These are phyloP conservation scores for Choristoneura rosaceana DNA, from an alignment of 2,888 invertebrate genomes.

Conservation along the genomic window DNA sequence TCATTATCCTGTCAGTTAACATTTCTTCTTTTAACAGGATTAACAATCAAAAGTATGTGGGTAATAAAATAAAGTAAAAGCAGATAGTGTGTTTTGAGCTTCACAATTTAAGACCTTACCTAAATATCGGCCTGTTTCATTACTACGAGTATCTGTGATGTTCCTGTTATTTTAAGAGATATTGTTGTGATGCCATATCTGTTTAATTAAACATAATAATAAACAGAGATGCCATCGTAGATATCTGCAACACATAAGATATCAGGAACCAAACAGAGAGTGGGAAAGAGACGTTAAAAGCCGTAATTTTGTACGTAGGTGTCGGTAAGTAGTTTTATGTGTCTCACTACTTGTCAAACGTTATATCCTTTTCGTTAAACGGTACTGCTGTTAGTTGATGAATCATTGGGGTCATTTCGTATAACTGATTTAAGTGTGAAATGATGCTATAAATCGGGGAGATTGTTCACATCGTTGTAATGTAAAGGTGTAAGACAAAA, in stretches of 20 bases:
- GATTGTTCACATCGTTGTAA: not conserved
- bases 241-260: too few relatives aligned
- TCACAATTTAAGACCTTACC: too few relatives aligned
- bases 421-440: conserved; percentile 25
- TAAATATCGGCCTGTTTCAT: too few relatives aligned
- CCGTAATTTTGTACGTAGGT: conserved; percentile 2
- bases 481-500: not conserved
- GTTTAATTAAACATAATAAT: too few relatives aligned
- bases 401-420: conserved; percentile 28
- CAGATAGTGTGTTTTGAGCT: not conserved
- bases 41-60: conserved; percentile 13
- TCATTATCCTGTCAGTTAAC: conserved; percentile 38
- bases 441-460: conserved; percentile 13
- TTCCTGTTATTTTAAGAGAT: too few relatives aligned
- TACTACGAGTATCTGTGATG: too few relatives aligned
- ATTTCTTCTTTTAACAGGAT: conserved; percentile 23
- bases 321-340: conserved; percentile 14
- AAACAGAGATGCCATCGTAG: too few relatives aligned
- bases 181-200: too few relatives aligned
- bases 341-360: conserved; percentile 24
- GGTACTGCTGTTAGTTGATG: conserved; percentile 31
- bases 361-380: conserved; percentile 26
- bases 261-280: too few relatives aligned
- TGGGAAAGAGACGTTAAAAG: not conserved
- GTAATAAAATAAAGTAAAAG: not conserved